Percentiles rank a stretch among this genome's conserved stretches.
These are phyloP conservation scores for Lasioglossum calceatum DNA, from an alignment of 2,888 invertebrate species.

Conservation along the genomic window DNA sequence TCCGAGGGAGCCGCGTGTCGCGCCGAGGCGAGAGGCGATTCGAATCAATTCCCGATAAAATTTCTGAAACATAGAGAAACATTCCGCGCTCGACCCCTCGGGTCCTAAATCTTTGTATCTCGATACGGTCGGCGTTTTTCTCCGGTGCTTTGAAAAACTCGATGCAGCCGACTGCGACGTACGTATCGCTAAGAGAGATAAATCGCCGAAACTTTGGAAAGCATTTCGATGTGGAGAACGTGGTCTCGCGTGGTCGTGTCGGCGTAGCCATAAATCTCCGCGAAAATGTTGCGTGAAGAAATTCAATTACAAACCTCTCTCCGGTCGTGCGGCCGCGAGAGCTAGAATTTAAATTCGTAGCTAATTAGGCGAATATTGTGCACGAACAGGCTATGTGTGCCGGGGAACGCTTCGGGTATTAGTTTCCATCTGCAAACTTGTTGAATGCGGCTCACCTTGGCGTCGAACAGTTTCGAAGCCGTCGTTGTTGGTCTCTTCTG, in stretches of 20 bases:
- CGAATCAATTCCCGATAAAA: not conserved
- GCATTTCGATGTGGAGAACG: not conserved
- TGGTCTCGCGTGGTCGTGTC: not conserved
- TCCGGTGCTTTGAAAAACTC: not conserved
- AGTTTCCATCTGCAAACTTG: not conserved
- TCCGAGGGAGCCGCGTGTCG: not conserved
- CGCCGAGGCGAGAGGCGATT: not conserved
- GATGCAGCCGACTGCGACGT: not conserved
- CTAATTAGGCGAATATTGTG: conserved; percentile 10
- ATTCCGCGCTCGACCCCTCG: not conserved
- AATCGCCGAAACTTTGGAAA: not conserved
- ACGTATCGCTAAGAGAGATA: not conserved
- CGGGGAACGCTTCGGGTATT: not conserved
- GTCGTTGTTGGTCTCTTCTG: not conserved
- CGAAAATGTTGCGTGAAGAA: conserved; percentile 13
- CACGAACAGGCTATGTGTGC: not conserved
- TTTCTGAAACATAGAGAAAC: not conserved
- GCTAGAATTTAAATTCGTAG: not conserved
- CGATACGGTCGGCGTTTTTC: not conserved
- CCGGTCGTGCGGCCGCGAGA: not conserved
- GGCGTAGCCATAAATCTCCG: conserved; percentile 7
- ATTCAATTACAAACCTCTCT: conserved; percentile 5
- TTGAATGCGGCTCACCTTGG: not conserved
- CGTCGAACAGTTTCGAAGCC: not conserved
- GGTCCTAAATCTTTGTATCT: not conserved